These are phyloP conservation scores for Neogobius melanostomus DNA, from an alignment of 2,113 vertebrate genomes.

Conservation along the genomic window DNA sequence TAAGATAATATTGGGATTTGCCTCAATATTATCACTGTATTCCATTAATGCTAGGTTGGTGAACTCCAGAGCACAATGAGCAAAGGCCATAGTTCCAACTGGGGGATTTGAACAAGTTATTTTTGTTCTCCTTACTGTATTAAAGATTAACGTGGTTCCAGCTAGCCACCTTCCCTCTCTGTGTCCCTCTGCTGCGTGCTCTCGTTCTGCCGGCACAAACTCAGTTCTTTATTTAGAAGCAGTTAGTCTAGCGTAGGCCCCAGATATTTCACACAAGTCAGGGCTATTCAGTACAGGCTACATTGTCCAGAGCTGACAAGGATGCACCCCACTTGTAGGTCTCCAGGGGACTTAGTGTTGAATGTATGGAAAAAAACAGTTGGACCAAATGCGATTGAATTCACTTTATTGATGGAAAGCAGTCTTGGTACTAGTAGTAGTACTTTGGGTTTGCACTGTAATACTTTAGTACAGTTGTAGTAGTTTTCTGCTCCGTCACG, in stretches of 20 bases:
- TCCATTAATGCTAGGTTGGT: slow-evolving; percentile 27
- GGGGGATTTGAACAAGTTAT: slow-evolving; percentile 58
- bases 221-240: slow-evolving; percentile 72
- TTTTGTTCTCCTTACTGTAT: slow-evolving; percentile 62
- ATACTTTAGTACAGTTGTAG: no score
- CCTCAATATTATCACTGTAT: not conserved
- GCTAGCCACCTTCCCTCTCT: slow-evolving; percentile 29
- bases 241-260: slow-evolving; percentile 45
- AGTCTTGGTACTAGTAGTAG: no score
- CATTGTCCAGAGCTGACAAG: slow-evolving; percentile 44
- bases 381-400: no score
- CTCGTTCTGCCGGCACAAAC: slow-evolving; percentile 53
- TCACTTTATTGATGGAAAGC: no score
- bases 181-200: slow-evolving; percentile 35
- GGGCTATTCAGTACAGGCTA: slow-evolving; percentile 64
- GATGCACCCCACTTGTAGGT: not conserved
- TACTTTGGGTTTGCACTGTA: no score
- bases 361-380: no score
- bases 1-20: no score
- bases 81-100: slow-evolving; percentile 17
- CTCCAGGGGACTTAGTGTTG: no score
- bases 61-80: slow-evolving; percentile 8
- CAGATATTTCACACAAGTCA: slow-evolving; percentile 51
- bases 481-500: no score
- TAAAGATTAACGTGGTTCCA: slow-evolving; percentile 67